Evolutionary conservation across 2,797 vertebrate species (phyloP), one percentile per base, ranked within the genome.

Genomic region (Zenarchopterus dispar): DNA sequence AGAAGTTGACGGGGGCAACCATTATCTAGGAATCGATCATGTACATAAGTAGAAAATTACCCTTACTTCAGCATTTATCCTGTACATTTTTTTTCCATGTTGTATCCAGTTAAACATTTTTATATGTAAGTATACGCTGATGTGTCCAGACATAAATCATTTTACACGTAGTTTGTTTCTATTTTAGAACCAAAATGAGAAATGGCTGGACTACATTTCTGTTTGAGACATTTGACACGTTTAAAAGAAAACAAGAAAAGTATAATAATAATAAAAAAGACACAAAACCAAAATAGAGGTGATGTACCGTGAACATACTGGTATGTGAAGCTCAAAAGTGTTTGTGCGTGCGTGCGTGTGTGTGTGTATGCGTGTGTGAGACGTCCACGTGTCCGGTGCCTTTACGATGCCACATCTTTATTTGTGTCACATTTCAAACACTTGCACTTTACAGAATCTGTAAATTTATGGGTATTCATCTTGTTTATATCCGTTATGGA

Each of bases 121-220:
- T 87, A 84, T 75, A 84, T 87, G 84, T 89, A 86, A 76, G 39
- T 55, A 77, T 78, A 66, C 76, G 91, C 92, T 91, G 78, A 91
- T 90, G 91, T 94, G 94, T 95, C 91, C 94, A 93, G 80, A 67
- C 70, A 73, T 85, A 84, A 88, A 74, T 86, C 73, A 80, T 95
- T 93, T 92, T 93, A 95, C 75, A 88, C 88, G 91, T 92, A 86
- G 93, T 95, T 95, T 93, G 92, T 96, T 96, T 94, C 89, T 90
- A 88, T 90, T 91, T 74, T 61, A 69, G 70, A 81, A 67, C 63
- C 60, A 64, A 78, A 82, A 67, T 57, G 41, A 80, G 56, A 53
- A 70, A 42, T 78, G 57, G 78, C 75, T 89, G 87, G 85, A 86
- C 75, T 66, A 63, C 53, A 58, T 82, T 87, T 91, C 68, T 92